Percentiles rank a stretch among this genome's conserved stretches.
phyloP scores from a whole-genome alignment of 2,113 vertebrate genomes.

The Gasterosteus aculeatus region DNA sequence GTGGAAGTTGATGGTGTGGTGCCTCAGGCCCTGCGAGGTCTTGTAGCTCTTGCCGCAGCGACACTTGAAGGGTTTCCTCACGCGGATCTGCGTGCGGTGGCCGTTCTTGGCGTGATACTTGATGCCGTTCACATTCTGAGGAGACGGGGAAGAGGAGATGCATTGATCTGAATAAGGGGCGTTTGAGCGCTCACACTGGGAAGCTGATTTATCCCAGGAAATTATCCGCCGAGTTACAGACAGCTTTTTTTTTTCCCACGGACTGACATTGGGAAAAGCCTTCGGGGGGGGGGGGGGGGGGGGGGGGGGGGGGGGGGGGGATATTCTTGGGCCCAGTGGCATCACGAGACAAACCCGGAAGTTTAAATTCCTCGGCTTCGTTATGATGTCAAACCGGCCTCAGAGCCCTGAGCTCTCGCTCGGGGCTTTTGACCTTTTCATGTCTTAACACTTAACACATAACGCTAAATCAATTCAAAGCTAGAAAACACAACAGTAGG shows the following conservation, averaged over 20 bases:
- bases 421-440: background rate
- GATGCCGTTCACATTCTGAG: constrained; percentile 98
- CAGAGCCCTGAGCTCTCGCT: background rate
- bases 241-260: background rate
- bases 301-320: background rate
- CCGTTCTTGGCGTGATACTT: constrained; percentile 99
- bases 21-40: constrained; percentile 98
- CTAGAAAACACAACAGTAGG: background rate
- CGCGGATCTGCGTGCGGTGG: constrained; percentile 98
- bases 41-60: constrained; percentile 99
- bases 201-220: background rate
- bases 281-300: background rate
- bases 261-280: background rate
- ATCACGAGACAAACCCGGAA: background rate
- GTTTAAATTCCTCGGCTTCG: background rate
- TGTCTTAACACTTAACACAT: background rate
- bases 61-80: constrained; percentile 98
- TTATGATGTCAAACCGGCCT: background rate
- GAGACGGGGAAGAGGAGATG: background rate
- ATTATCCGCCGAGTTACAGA: background rate
- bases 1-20: constrained; percentile 99
- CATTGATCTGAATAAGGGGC: background rate
- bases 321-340: background rate
- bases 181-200: background rate
- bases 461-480: background rate